Evolutionary conservation across 1,140 invertebrate species (phyloP).

Genomic region (Zaprionus ghesquierei): DNA sequence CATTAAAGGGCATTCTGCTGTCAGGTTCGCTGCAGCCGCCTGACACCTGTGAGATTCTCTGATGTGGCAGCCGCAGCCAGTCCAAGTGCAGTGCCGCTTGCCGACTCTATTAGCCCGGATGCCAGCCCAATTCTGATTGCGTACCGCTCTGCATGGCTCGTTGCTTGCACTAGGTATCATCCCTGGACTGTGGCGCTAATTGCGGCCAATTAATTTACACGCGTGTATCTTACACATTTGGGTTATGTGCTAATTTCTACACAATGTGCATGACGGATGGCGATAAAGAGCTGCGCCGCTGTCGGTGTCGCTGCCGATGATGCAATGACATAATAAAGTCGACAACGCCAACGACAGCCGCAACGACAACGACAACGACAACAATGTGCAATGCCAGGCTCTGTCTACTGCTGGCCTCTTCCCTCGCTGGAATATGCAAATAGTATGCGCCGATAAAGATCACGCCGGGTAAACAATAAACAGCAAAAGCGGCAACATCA

Average conservation of each 20-base stretch:
- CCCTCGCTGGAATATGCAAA: constrained; percentile 65
- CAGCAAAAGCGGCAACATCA: constrained; percentile 52
- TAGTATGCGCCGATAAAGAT: constrained; percentile 69
- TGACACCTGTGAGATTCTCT: constrained; percentile 68
- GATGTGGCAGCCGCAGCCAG: constrained; percentile 8
- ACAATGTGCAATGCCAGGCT: constrained; percentile 21
- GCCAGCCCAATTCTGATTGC: background rate
- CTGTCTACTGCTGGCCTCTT: background rate
- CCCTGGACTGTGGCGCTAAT: constrained; percentile 30
- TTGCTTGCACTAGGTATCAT: background rate
- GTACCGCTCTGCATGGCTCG: background rate
- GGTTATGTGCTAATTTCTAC: constrained; percentile 79
- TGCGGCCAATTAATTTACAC: constrained; percentile 74
- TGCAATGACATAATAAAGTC: constrained; percentile 80
- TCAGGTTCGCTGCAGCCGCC: constrained; percentile 49
- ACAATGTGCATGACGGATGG: constrained; percentile 79
- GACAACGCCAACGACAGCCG: constrained; percentile 53
- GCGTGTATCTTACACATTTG: constrained; percentile 74
- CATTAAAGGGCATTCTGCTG: constrained; percentile 79
- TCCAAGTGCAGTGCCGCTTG: background rate
- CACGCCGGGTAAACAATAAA: constrained; percentile 62
- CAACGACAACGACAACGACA: constrained; percentile 44
- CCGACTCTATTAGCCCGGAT: constrained; percentile 31
- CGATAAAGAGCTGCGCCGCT: constrained; percentile 63
- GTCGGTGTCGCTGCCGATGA: constrained; percentile 38